phyloP scores from a whole-genome alignment of 2,888 invertebrate species.

The Andrena fulva region DNA sequence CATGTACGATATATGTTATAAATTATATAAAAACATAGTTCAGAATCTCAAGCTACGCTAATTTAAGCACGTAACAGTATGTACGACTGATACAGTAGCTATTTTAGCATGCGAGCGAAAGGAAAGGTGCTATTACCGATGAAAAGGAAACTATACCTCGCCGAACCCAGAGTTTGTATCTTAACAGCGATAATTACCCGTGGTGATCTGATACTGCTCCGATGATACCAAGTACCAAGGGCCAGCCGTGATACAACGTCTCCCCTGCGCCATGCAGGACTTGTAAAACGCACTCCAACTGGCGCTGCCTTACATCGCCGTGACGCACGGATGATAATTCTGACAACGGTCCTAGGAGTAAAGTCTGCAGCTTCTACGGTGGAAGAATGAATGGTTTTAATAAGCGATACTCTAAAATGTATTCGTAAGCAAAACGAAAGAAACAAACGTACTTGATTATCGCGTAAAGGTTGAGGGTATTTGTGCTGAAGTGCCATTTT shows the following conservation, averaged over 20 bases:
- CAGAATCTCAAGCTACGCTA: not conserved
- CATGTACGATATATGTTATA: constrained; percentile 42
- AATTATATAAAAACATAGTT: constrained; percentile 3
- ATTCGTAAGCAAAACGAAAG: not conserved
- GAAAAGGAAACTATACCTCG: not conserved
- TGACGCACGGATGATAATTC: constrained; percentile 95
- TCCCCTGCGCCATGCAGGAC: constrained; percentile 97
- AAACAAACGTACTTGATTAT: constrained; percentile 89
- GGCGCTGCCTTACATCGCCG: constrained; percentile 96
- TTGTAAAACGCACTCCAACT: constrained; percentile 97
- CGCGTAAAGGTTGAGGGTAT: constrained; percentile 92
- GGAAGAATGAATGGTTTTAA: not conserved
- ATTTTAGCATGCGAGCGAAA: not conserved
- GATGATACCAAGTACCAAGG: constrained; percentile 96
- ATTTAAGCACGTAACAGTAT: not conserved
- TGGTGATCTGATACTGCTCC: constrained; percentile 98
- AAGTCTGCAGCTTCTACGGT: constrained; percentile 90
- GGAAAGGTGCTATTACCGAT: not conserved
- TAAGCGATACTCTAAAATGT: not conserved
- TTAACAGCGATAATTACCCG: constrained; percentile 87
- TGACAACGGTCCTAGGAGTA: constrained; percentile 95
- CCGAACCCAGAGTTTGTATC: not conserved
- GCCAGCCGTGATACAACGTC: constrained; percentile 97
- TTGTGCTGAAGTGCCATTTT: constrained; percentile 95
- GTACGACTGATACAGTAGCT: not conserved